phyloP scores from a whole-genome alignment of 2,888 invertebrate species.

The Hecatera dysodea region DNA sequence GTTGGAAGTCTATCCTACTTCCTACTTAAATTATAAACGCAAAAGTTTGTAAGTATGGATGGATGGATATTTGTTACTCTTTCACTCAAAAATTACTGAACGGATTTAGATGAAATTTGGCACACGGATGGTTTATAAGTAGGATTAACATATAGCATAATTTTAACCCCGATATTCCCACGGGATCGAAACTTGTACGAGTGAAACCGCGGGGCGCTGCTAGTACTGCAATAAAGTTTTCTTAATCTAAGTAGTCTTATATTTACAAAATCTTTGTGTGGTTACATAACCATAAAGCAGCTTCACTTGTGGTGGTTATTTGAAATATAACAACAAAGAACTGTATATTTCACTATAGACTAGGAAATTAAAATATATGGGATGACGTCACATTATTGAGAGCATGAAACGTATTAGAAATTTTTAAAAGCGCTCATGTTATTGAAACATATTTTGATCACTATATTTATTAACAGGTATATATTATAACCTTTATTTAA shows the following conservation, averaged over 20 bases:
- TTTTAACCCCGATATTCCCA: too few species aligned
- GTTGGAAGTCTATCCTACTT: too few species aligned
- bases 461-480: neutral
- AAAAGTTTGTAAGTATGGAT: too few species aligned
- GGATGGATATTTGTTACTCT: too few species aligned
- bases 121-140: too few species aligned
- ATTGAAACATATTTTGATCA: neutral
- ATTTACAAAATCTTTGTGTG: neutral
- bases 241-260: neutral
- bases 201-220: too few species aligned
- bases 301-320: neutral
- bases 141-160: too few species aligned
- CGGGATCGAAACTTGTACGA: too few species aligned
- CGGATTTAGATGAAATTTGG: too few species aligned
- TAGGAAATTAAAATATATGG: neutral
- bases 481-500: neutral
- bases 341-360: neutral
- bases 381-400: neutral
- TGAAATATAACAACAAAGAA: neutral
- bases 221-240: slow-evolving; percentile 3
- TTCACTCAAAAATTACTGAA: too few species aligned
- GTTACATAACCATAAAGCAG: slow-evolving; percentile 33
- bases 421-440: neutral
- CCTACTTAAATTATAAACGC: too few species aligned
- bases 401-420: neutral